Evolutionary conservation across 2,113 vertebrate genomes (phyloP).

Genomic region (Clarias magur): DNA sequence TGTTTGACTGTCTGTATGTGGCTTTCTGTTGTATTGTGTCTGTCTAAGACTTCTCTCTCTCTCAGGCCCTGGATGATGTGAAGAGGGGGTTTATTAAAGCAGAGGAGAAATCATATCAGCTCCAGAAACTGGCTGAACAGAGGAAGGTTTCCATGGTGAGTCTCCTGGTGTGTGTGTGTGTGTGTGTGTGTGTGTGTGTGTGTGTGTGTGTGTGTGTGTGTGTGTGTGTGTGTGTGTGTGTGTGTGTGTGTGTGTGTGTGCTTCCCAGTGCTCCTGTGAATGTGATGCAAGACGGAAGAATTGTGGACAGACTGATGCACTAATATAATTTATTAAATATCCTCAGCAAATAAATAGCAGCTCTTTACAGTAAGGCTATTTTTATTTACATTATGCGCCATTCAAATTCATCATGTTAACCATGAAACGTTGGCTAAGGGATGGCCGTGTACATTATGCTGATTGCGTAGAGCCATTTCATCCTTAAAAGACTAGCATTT

Average conservation of each 20-base stretch:
- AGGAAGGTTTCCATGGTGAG: constrained; percentile 95
- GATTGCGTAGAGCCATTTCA: neutral
- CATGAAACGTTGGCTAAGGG: neutral
- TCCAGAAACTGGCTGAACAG: constrained; percentile 95
- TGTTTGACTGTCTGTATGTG: neutral
- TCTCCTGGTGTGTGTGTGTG: neutral
- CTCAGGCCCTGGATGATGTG: constrained; percentile 91
- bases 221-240: too few relatives aligned
- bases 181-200: neutral
- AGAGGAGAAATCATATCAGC: constrained; percentile 94
- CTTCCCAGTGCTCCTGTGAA: neutral
- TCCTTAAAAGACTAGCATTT: neutral
- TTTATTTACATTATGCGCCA: neutral
- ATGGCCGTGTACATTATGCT: neutral
- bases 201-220: too few relatives aligned
- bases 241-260: too few relatives aligned
- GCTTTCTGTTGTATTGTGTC: neutral
- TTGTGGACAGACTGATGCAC: neutral
- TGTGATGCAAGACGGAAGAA: neutral
- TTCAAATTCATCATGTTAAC: neutral
- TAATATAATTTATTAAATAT: neutral
- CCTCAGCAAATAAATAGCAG: neutral
- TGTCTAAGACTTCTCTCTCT: constrained; percentile 13
- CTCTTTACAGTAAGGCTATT: neutral
- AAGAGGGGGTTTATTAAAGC: constrained; percentile 96